A percentile compares a stretch with the other conserved stretches of the same genome.
Evolutionary conservation across 1,140 invertebrate genomes (phyloP).

Genomic region (Manduca sexta): DNA sequence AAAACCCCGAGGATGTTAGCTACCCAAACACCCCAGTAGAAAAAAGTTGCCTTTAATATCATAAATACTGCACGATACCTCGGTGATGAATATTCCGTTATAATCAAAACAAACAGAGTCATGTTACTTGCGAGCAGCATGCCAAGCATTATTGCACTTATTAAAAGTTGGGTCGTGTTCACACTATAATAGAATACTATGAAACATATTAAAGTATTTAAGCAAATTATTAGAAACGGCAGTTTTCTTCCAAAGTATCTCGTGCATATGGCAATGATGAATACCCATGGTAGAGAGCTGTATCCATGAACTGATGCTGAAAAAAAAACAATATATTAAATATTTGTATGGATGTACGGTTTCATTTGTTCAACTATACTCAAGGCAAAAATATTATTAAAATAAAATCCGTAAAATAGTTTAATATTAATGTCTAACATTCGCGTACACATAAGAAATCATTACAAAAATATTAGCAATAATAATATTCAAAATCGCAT

Average conservation of each 20-base stretch:
- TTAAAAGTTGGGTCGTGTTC: conserved; percentile 16
- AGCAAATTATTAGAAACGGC: conserved; percentile 12
- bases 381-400: no score
- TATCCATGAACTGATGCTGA: conserved; percentile 23
- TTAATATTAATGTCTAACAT: no score
- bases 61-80: conserved; percentile 30
- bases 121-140: conserved; percentile 10
- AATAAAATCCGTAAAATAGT: no score
- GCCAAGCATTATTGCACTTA: conserved; percentile 26
- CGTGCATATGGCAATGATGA: conserved; percentile 20
- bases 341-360: no score
- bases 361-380: no score
- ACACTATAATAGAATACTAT: conserved; percentile 28
- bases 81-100: conserved; percentile 29
- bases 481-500: no score
- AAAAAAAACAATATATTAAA: conserved; percentile 21
- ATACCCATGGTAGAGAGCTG: conserved; percentile 19
- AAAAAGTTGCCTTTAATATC: conserved; percentile 25
- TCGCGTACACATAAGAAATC: no score
- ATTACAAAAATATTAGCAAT: no score
- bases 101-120: conserved; percentile 19
- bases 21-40: conserved; percentile 28
- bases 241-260: conserved; percentile 24
- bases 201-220: conserved; percentile 15
- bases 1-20: conserved; percentile 19